Evolutionary conservation across 2,888 invertebrate genomes (phyloP).

Genomic region (Steinernema carpocapsae): DNA sequence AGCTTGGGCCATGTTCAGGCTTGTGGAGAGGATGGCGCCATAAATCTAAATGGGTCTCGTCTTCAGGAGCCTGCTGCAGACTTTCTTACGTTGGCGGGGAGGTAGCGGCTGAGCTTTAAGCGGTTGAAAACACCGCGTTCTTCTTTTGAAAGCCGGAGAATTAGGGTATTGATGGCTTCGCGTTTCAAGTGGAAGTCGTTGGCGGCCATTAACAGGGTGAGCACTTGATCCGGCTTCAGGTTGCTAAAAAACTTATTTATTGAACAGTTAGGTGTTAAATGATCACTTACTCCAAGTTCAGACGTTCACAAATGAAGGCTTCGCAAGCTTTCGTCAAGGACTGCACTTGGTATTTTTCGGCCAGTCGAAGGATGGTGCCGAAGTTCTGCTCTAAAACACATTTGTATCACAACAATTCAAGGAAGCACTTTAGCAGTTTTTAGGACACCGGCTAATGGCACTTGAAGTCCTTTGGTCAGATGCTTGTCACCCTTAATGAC

Average conservation of each 20-base stretch:
- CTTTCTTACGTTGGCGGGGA: constrained; percentile 54
- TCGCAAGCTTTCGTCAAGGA: constrained; percentile 59
- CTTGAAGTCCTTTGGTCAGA: too few relatives aligned
- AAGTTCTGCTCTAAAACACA: constrained; percentile 59
- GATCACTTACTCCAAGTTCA: constrained; percentile 54
- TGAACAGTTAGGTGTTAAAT: background rate
- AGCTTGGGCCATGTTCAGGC: constrained; percentile 56
- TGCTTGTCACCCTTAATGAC: too few relatives aligned
- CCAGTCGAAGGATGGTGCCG: constrained; percentile 57
- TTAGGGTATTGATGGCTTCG: constrained; percentile 14
- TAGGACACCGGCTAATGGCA: too few relatives aligned
- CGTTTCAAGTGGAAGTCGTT: constrained; percentile 53
- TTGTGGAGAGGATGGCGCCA: constrained; percentile 62
- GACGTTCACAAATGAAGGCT: constrained; percentile 49
- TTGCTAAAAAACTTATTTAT: constrained; percentile 47
- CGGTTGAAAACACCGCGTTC: constrained; percentile 57
- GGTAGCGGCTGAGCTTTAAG: constrained; percentile 57
- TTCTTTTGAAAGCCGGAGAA: constrained; percentile 56
- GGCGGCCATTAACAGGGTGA: constrained; percentile 60
- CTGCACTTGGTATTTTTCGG: constrained; percentile 62
- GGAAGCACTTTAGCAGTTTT: too few relatives aligned
- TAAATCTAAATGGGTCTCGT: constrained; percentile 48
- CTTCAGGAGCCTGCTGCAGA: background rate
- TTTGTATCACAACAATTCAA: background rate
- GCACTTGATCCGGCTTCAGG: constrained; percentile 59